A percentile compares a stretch with the other conserved stretches of the same genome.
phyloP scores from a whole-genome alignment of 2,113 vertebrate species.

The Bostrychus sinensis region DNA sequence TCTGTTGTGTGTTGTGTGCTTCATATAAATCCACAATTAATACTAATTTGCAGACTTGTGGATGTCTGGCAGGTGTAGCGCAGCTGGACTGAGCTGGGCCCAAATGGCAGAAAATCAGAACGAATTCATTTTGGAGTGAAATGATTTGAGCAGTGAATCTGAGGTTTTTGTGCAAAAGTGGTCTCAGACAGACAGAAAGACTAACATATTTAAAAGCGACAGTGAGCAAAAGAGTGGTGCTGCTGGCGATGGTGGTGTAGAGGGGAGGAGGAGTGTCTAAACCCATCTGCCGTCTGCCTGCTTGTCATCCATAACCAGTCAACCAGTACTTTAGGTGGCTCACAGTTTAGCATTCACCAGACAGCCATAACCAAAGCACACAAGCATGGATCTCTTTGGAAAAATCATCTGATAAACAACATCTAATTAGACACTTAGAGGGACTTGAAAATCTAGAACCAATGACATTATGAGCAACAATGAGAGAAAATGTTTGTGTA shows the following conservation, averaged over 20 bases:
- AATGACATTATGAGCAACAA: too few species aligned
- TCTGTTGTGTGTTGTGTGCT: background rate
- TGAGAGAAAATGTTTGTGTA: too few species aligned
- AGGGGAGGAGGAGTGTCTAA: conserved; percentile 30
- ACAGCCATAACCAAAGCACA: conserved; percentile 22
- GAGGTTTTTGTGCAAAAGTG: conserved; percentile 29
- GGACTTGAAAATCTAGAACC: too few species aligned
- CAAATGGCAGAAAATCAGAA: conserved; percentile 34
- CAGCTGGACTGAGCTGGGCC: conserved; percentile 33
- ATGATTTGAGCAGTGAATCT: conserved; percentile 39
- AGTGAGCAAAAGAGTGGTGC: background rate
- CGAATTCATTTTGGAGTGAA: conserved; percentile 31
- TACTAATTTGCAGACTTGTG: conserved; percentile 29
- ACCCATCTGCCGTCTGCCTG: conserved; percentile 43
- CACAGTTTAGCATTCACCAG: conserved; percentile 49
- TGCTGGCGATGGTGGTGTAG: background rate
- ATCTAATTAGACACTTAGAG: background rate
- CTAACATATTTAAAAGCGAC: conserved; percentile 15
- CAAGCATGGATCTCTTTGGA: conserved; percentile 5
- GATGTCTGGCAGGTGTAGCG: conserved; percentile 31
- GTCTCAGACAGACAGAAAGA: conserved; percentile 35
- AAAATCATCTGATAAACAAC: background rate
- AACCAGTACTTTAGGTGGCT: conserved; percentile 39
- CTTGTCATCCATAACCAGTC: conserved; percentile 55
- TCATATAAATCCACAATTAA: conserved; percentile 1